Conservation (phyloP, 2,113 vertebrate species). For the Callaeas wilsoni region DNA sequence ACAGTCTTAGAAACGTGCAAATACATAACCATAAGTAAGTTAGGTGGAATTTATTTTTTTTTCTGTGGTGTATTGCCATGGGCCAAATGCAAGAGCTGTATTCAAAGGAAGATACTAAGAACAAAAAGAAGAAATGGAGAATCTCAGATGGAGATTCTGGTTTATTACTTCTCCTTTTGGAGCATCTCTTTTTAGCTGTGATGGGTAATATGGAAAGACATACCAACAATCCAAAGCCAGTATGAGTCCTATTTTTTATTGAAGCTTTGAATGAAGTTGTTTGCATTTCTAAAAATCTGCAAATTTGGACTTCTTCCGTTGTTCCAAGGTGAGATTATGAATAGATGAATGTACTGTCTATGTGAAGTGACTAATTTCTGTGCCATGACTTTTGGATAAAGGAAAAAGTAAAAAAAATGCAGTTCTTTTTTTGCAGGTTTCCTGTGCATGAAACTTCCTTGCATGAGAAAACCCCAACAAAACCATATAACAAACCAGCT, state of each 20-base stretch:
- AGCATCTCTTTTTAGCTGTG: not conserved
- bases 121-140: not conserved
- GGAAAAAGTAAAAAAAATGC: not conserved
- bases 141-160: not conserved
- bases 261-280: not conserved
- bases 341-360: rapidly evolving
- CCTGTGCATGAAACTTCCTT: not conserved
- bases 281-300: not conserved
- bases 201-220: not conserved
- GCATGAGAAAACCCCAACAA: not conserved
- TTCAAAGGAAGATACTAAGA: not conserved
- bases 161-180: not conserved
- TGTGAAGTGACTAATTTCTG: not conserved
- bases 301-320: not conserved
- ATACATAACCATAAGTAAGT: not conserved
- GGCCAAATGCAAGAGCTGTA: not conserved
- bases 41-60: not conserved
- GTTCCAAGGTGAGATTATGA: not conserved
- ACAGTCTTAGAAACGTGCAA: not conserved
- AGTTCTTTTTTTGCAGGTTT: not conserved
- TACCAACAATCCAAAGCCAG: not conserved
- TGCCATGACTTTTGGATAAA: not conserved
- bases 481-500: not conserved
- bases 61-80: not conserved
- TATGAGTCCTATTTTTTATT: not conserved